Conservation (phyloP, 2,888 invertebrate species). For the Psylliodes chrysocephalus region DNA sequence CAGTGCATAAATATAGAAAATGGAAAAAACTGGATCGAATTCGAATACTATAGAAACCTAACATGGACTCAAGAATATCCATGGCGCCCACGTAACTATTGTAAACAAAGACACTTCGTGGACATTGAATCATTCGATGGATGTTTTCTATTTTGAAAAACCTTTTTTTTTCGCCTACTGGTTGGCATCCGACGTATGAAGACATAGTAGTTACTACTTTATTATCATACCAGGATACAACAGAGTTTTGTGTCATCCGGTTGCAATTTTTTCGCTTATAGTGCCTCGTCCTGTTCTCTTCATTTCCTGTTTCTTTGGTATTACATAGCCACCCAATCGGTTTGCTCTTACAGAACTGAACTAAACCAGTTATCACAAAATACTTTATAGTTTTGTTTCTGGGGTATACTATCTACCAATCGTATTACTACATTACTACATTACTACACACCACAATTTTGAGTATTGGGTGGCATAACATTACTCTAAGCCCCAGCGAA, state of each 20-base stretch:
- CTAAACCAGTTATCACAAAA: constrained; percentile 56
- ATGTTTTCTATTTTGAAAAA: constrained; percentile 22
- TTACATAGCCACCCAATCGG: constrained; percentile 17
- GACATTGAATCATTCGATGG: constrained; percentile 4
- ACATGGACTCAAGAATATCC: constrained; percentile 17
- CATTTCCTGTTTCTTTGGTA: constrained; percentile 17
- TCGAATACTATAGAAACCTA: constrained; percentile 7
- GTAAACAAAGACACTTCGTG: not conserved
- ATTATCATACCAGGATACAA: constrained; percentile 56
- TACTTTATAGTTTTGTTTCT: constrained; percentile 33
- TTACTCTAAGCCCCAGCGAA: constrained; percentile 30
- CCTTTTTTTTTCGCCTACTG: constrained; percentile 25
- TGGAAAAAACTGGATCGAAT: constrained; percentile 12
- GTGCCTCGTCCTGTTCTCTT: not conserved
- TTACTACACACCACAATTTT: constrained; percentile 21
- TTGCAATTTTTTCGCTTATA: constrained; percentile 43
- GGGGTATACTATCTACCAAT: constrained; percentile 10
- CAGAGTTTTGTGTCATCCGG: too few species aligned
- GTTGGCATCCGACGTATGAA: constrained; percentile 51
- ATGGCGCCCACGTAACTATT: constrained; percentile 14
- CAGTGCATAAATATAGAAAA: constrained; percentile 13
- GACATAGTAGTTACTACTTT: constrained; percentile 55
- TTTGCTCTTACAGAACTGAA: constrained; percentile 37
- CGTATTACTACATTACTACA: constrained; percentile 26
- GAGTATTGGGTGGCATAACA: constrained; percentile 18